These are phyloP conservation scores for Chitala chitala DNA, from an alignment of 2,113 vertebrate genomes.

Conservation along the genomic window DNA sequence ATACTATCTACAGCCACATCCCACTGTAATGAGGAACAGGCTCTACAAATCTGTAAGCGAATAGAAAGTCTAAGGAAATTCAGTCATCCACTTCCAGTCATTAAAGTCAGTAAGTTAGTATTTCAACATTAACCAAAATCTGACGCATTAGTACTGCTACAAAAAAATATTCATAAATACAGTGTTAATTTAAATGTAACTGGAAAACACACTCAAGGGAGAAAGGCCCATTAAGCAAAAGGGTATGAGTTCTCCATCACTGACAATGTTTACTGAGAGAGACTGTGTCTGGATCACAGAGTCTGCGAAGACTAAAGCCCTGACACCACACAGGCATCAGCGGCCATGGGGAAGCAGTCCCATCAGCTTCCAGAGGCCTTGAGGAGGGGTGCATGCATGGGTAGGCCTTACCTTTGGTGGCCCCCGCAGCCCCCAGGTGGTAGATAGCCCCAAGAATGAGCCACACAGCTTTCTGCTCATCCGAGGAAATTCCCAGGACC, in stretches of 20 bases:
- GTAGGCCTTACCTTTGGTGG: slow-evolving; percentile 86
- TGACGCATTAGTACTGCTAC: too few species aligned
- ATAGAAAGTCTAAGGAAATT: background rate
- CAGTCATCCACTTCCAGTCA: background rate
- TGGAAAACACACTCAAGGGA: too few species aligned
- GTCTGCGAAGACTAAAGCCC: too few species aligned
- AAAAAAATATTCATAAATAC: too few species aligned
- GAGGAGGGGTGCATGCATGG: too few species aligned
- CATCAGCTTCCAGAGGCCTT: background rate
- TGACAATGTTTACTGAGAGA: too few species aligned
- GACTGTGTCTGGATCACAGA: too few species aligned
- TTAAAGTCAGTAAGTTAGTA: background rate
- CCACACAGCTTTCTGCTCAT: slow-evolving; percentile 86
- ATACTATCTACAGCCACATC: background rate
- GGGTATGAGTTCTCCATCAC: too few species aligned
- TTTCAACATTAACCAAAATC: too few species aligned
- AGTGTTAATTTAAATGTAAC: too few species aligned
- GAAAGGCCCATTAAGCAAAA: too few species aligned
- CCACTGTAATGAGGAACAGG: background rate
- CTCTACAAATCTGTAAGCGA: background rate
- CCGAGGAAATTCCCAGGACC: slow-evolving; percentile 78
- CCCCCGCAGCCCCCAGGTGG: slow-evolving; percentile 87
- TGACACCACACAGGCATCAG: background rate
- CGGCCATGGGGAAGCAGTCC: background rate
- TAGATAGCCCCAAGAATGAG: slow-evolving; percentile 84